These are phyloP conservation scores for Autographa gamma DNA, from an alignment of 2,888 invertebrate species.

Conservation along the genomic window DNA sequence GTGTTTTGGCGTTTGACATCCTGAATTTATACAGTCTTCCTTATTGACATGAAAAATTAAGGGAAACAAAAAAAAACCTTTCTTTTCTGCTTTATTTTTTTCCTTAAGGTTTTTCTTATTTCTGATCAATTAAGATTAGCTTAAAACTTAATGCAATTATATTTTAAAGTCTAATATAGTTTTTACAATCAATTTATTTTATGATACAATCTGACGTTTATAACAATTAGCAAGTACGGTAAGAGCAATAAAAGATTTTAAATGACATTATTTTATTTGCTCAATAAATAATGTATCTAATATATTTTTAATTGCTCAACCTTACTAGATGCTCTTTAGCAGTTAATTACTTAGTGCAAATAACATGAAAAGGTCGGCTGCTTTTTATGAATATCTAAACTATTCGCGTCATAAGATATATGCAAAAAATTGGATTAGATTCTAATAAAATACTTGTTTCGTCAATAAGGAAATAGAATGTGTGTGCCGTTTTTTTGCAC, in stretches of 20 bases:
- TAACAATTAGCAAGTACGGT: conserved; percentile 5
- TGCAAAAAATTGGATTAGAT: conserved; percentile 48
- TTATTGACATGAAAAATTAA: too few species aligned
- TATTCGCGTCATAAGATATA: conserved; percentile 30
- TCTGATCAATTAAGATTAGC: too few species aligned
- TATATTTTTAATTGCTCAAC: conserved; percentile 16
- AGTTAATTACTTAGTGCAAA: conserved; percentile 31
- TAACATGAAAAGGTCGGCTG: conserved; percentile 44
- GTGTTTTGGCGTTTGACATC: too few species aligned
- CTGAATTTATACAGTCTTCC: too few species aligned
- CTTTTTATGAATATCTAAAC: conserved; percentile 36
- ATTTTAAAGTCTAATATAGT: neutral
- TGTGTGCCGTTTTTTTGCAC: conserved; percentile 28
- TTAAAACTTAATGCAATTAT: neutral
- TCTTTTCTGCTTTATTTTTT: too few species aligned
- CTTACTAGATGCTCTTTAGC: conserved; percentile 11
- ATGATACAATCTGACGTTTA: conserved; percentile 25
- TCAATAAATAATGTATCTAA: neutral
- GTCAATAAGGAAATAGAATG: conserved; percentile 41
- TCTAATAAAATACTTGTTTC: conserved; percentile 23
- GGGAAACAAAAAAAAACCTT: too few species aligned
- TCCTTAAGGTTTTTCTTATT: too few species aligned
- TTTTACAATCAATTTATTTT: conserved; percentile 5
- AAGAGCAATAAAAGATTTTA: conserved; percentile 21
- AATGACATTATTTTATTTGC: neutral